A percentile compares a stretch with the other conserved stretches of the same genome.
Evolutionary conservation across 2,888 invertebrate genomes (phyloP).

Genomic region (Selenia dentaria): DNA sequence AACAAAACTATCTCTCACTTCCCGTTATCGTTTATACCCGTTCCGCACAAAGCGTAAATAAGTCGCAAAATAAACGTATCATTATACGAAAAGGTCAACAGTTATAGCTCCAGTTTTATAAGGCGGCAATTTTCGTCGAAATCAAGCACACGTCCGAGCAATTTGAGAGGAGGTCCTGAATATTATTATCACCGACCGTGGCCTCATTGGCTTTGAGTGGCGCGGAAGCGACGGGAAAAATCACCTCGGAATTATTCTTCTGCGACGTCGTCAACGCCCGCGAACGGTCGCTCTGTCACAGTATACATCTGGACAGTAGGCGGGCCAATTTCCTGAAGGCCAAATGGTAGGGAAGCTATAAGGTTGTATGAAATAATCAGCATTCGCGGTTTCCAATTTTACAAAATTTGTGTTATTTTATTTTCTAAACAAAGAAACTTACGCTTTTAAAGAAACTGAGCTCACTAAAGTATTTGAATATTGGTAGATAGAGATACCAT

Average conservation of each 20-base stretch:
- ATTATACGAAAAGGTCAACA: conserved; percentile 58
- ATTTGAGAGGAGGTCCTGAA: conserved; percentile 63
- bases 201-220: conserved; percentile 52
- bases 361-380: too few relatives aligned
- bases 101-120: conserved; percentile 55
- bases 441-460: too few relatives aligned
- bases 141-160: conserved; percentile 63
- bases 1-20: conserved; percentile 21
- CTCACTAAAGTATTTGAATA: too few relatives aligned
- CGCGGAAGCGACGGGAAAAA: conserved; percentile 54
- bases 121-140: conserved; percentile 54
- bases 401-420: too few relatives aligned
- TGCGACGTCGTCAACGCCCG: conserved; percentile 35
- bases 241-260: conserved; percentile 51
- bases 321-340: too few relatives aligned
- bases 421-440: too few relatives aligned
- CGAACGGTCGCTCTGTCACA: conserved; percentile 26
- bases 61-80: conserved; percentile 40
- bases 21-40: conserved; percentile 31
- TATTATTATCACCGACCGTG: conserved; percentile 57
- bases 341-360: too few relatives aligned
- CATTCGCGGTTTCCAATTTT: too few relatives aligned
- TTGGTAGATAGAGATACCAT: too few relatives aligned
- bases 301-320: background rate
- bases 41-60: conserved; percentile 30